Evolutionary conservation across 1,140 invertebrate species (phyloP), one percentile per base, ranked within the genome.

Genomic region (Cyclargus thomasi): DNA sequence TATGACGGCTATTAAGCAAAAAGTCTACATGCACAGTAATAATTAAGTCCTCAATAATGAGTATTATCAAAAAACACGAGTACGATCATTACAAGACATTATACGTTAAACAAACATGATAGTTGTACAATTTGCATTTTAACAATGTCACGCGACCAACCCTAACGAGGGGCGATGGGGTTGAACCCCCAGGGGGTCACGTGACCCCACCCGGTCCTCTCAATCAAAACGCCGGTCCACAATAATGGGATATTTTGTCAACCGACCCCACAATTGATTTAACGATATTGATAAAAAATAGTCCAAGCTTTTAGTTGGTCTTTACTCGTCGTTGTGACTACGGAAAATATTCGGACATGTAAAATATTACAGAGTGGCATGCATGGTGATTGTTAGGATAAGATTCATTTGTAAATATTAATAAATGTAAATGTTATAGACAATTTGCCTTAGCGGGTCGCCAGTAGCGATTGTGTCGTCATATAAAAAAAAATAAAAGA

Each of bases 201-300:
- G 69, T 36, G 67, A 69, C 64, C 59, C 64, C 47, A 77, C 71
- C 75, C 53, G 16, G 55, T 81, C 81, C 82, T 79, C 73, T 77
- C 74, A 69, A 83, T 83, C 78, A 81, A n/a, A 75, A 71, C 64
- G 69, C 77, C 78, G 74, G 80, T 81, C 79, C 79, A 77, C 76
- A 72, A 69, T 68, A 59, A 68, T 68, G 64, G 71, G 68, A 64
- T 74, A 71, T 65, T 73, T 73, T 77, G 71, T 70, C 71, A 72
- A 70, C 55, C 62, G 63, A 57, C 67, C 47, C 17, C 29, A 64
- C 36, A 47, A 64, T 64, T 64, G 36, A 64, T 64, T 18, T 39
- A 29, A 64, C 35, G 35, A 39, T 20, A 64, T 64, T 64, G n/a
- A 64, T 47, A 64, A 36, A 64, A 20, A 20, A 20, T 18, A 5